Percentiles rank a stretch among this genome's conserved stretches.
These are phyloP conservation scores for Acropternis orthonyx DNA, from an alignment of 2,797 vertebrate species.

Conservation along the genomic window DNA sequence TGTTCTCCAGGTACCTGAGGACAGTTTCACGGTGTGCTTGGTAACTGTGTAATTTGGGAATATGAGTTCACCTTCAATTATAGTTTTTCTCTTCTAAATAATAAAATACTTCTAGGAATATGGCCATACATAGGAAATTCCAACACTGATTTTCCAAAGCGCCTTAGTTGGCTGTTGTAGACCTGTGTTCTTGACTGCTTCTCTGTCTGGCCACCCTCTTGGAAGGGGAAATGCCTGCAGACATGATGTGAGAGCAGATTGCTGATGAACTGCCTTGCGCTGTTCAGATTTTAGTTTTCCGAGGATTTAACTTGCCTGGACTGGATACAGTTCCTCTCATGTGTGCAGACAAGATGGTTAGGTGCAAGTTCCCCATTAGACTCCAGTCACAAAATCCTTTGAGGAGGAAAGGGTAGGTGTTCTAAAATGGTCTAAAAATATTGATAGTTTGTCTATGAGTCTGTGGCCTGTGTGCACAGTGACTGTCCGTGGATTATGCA, in stretches of 20 bases:
- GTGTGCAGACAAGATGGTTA: neutral
- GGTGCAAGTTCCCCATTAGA: neutral
- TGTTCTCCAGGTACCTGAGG: neutral
- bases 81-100: neutral
- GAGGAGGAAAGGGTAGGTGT: neutral
- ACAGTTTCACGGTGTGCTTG: neutral
- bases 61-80: neutral
- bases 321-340: neutral
- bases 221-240: neutral
- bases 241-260: neutral
- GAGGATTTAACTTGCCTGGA: neutral
- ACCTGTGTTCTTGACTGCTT: neutral
- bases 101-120: neutral
- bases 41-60: neutral
- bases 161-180: neutral
- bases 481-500: neutral
- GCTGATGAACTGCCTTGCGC: constrained; percentile 1
- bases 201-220: neutral
- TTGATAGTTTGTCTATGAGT: neutral
- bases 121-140: neutral
- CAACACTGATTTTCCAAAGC: neutral
- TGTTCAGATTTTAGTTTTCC: constrained; percentile 8
- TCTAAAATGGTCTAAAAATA: neutral
- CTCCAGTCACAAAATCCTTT: neutral
- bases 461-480: neutral